These are phyloP conservation scores for Manacus vitellinus DNA, from an alignment of 2,113 vertebrate species.

Conservation along the genomic window DNA sequence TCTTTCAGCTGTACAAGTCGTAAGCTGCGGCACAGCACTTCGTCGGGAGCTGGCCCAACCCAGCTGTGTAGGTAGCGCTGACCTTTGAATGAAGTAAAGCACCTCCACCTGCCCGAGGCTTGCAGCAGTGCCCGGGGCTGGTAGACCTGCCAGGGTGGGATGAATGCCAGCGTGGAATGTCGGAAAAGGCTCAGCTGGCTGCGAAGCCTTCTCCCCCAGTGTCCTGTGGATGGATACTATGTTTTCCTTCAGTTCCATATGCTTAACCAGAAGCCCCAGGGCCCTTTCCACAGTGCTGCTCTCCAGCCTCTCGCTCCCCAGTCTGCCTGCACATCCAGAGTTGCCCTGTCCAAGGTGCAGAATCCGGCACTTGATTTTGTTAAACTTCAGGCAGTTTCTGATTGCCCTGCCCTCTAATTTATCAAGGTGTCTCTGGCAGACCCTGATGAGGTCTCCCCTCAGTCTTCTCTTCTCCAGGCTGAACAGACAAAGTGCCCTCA, in stretches of 20 bases:
- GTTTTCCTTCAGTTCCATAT: not conserved
- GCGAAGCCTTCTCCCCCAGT: not conserved
- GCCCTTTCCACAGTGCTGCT: not conserved
- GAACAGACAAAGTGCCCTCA: too few relatives aligned
- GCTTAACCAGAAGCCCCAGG: not conserved
- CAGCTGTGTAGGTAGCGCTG: accelerated
- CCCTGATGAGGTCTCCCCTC: too few relatives aligned
- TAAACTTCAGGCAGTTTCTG: not conserved
- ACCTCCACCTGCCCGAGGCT: not conserved
- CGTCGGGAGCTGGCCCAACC: accelerated
- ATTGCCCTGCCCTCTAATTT: not conserved
- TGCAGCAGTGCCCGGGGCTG: accelerated
- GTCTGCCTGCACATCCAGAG: accelerated
- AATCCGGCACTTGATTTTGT: not conserved
- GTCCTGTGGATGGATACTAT: accelerated
- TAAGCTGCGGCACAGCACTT: not conserved
- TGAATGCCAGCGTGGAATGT: accelerated
- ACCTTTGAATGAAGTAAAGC: accelerated
- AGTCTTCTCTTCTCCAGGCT: too few relatives aligned
- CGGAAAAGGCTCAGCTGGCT: not conserved
- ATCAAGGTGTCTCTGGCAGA: not conserved
- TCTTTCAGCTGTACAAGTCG: not conserved
- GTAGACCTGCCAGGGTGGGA: not conserved
- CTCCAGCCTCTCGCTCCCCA: not conserved
- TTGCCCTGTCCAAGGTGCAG: not conserved